Conservation (phyloP, 1,140 invertebrate genomes). For the Lysiphlebus fabarum region DNA sequence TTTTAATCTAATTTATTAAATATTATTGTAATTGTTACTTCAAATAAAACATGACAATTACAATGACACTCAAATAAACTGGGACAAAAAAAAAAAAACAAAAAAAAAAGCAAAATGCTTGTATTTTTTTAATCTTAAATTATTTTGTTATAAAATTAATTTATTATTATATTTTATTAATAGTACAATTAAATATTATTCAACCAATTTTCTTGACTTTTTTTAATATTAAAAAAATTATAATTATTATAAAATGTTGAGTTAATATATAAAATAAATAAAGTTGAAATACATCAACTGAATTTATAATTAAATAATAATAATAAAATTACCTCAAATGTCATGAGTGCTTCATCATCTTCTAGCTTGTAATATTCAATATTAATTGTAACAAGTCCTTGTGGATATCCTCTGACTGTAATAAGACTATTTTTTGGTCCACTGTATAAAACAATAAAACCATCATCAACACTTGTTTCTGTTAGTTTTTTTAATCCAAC, state of each 20-base stretch:
- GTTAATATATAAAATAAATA: no score
- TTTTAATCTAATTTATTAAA: constrained; percentile 26
- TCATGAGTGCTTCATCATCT: constrained; percentile 66
- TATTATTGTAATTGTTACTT: constrained; percentile 29
- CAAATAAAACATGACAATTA: constrained; percentile 38
- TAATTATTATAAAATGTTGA: neutral
- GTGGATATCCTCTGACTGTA: constrained; percentile 68
- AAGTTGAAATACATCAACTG: neutral
- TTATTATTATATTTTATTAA: no score
- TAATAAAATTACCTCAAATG: constrained; percentile 64
- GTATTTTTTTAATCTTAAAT: no score
- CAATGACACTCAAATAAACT: neutral
- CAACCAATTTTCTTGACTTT: neutral
- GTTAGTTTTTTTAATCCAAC: constrained; percentile 64
- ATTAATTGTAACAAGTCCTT: constrained; percentile 74
- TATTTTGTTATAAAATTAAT: no score
- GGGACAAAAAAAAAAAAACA: no score
- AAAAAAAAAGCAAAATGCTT: no score
- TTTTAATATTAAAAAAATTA: constrained; percentile 16
- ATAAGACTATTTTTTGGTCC: constrained; percentile 67
- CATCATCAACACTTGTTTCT: constrained; percentile 62
- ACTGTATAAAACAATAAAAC: constrained; percentile 65
- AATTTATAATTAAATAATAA: neutral
- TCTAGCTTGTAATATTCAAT: constrained; percentile 78
- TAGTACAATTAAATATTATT: neutral